A percentile compares a stretch with the other conserved stretches of the same genome.
Conservation (phyloP, 2,888 invertebrate genomes). For the Eupithecia insigniata region DNA sequence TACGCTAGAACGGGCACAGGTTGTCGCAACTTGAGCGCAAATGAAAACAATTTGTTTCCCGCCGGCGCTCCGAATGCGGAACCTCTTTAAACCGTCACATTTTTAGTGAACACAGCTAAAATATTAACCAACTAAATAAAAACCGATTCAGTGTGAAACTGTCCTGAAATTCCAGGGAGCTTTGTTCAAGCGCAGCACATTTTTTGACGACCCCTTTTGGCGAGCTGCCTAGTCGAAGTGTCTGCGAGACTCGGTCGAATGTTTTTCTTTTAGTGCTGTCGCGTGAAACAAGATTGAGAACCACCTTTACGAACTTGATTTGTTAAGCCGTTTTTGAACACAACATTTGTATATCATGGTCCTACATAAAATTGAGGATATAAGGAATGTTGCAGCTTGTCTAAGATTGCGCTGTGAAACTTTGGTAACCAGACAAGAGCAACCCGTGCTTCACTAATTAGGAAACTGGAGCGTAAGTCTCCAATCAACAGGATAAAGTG, state of each 20-base stretch:
- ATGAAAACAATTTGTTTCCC: slow-evolving; percentile 69
- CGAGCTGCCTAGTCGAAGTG: slow-evolving; percentile 51
- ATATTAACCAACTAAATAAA: slow-evolving; percentile 58
- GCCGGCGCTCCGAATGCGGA: slow-evolving; percentile 51
- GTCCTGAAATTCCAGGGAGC: slow-evolving; percentile 50
- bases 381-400: slow-evolving; percentile 9
- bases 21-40: slow-evolving; percentile 57
- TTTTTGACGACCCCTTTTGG: slow-evolving; percentile 55
- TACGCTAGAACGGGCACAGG: slow-evolving; percentile 49
- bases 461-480: slow-evolving; percentile 23
- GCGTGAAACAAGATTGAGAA: slow-evolving; percentile 46
- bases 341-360: slow-evolving; percentile 30
- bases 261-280: slow-evolving; percentile 46
- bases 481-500: slow-evolving; percentile 14
- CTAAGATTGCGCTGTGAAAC: slow-evolving; percentile 16
- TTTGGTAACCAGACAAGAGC: slow-evolving; percentile 12
- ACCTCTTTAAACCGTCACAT: slow-evolving; percentile 56
- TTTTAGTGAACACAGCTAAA: slow-evolving; percentile 55
- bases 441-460: slow-evolving; percentile 18
- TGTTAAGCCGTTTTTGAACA: slow-evolving; percentile 41
- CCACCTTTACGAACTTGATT: slow-evolving; percentile 43
- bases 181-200: slow-evolving; percentile 49
- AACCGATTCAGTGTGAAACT: slow-evolving; percentile 51
- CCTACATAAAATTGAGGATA: slow-evolving; percentile 12
- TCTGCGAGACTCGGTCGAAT: slow-evolving; percentile 43